These are phyloP conservation scores for Phataginus tricuspis DNA, from an alignment of 2,797 vertebrate species.

Conservation along the genomic window DNA sequence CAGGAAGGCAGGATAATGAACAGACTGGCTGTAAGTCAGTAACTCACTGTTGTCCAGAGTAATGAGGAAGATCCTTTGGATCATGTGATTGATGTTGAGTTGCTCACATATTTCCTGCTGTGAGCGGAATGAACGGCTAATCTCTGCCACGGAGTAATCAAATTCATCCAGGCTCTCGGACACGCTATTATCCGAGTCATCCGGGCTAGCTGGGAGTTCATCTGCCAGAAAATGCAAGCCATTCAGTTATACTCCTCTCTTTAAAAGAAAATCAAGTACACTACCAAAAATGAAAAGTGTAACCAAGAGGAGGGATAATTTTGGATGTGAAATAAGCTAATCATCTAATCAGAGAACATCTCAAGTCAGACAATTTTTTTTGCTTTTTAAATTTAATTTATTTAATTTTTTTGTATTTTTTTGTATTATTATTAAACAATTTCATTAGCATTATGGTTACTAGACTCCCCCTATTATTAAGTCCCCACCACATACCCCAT, in stretches of 20 bases:
- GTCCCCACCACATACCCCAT: no score
- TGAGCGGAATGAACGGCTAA: constrained; percentile 97
- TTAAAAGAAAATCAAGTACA: background rate
- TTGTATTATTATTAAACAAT: no score
- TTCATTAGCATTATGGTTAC: no score
- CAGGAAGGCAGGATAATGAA: background rate
- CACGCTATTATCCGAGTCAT: constrained; percentile 97
- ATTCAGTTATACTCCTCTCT: background rate
- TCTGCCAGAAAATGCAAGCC: constrained; percentile 84
- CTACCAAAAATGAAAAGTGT: background rate
- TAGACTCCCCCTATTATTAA: no score
- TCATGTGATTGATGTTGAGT: constrained; percentile 99
- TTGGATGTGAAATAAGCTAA: constrained; percentile 14
- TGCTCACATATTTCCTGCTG: constrained; percentile 97
- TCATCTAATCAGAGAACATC: constrained; percentile 9
- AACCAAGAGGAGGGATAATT: background rate
- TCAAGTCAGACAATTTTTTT: constrained; percentile 1
- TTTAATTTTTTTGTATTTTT: no score
- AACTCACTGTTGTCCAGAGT: constrained; percentile 98
- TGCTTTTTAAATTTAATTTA: no score
- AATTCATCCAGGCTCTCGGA: constrained; percentile 98
- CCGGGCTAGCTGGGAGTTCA: constrained; percentile 92
- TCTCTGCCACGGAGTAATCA: constrained; percentile 97
- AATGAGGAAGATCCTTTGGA: constrained; percentile 98
- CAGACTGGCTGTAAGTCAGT: background rate